Percentiles rank a stretch among this genome's conserved stretches.
phyloP scores from a whole-genome alignment of 2,797 vertebrate genomes.

The Melopsittacus undulatus region DNA sequence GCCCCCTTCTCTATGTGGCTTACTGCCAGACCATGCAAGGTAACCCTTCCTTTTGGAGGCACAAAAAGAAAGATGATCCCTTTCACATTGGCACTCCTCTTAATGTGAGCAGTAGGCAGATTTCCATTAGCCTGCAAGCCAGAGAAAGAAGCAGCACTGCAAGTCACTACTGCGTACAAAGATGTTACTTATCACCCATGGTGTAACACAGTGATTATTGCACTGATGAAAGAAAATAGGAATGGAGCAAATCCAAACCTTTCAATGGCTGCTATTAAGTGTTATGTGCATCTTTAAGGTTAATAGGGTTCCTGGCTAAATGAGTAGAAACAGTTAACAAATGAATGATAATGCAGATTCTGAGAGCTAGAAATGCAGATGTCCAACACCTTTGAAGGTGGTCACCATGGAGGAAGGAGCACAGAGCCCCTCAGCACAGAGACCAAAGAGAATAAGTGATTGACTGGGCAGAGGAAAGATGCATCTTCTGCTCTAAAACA shows the following conservation, averaged over 20 bases:
- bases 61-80: neutral
- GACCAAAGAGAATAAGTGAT: neutral
- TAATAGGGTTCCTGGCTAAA: neutral
- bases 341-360: neutral
- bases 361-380: neutral
- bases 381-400: neutral
- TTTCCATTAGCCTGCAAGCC: neutral
- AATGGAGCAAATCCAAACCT: neutral
- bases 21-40: neutral
- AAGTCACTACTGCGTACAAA: neutral
- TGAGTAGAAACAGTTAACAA: neutral
- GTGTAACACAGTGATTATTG: neutral
- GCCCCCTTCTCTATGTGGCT: neutral
- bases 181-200: neutral
- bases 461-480: neutral
- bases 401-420: neutral
- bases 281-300: accelerated
- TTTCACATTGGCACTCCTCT: neutral
- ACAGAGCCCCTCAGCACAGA: neutral
- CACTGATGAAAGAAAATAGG: neutral
- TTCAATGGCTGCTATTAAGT: neutral
- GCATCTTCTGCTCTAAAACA: neutral
- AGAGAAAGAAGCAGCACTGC: neutral
- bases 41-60: neutral
- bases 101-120: neutral